phyloP scores from a whole-genome alignment of 64 coral and sea anemone species.

The Porites lutea region DNA sequence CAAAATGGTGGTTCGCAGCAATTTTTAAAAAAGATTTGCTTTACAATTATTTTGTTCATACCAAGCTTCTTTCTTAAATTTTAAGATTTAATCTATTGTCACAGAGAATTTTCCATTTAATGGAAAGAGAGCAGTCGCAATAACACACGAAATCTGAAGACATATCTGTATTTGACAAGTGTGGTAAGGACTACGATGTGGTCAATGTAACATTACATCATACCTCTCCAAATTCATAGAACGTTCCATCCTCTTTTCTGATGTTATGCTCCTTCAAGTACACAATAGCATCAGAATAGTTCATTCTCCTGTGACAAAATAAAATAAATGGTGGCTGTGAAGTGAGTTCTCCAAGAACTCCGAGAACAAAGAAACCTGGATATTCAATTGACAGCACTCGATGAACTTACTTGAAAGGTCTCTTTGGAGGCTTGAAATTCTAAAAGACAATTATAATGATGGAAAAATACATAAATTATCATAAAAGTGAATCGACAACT shows the following conservation, averaged over 20 bases:
- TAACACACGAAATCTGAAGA: too few species aligned
- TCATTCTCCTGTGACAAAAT: slow-evolving; percentile 73
- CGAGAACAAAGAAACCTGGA: background rate
- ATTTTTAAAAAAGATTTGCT: too few species aligned
- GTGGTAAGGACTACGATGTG: too few species aligned
- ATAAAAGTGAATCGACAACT: too few species aligned
- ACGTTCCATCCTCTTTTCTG: slow-evolving; percentile 96
- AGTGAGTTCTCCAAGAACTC: background rate
- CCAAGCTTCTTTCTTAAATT: too few species aligned
- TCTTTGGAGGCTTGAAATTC: slow-evolving; percentile 94
- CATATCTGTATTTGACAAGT: too few species aligned
- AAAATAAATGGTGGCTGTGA: slow-evolving; percentile 11
- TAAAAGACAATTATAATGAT: slow-evolving; percentile 30
- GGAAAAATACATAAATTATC: too few species aligned
- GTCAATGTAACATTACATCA: background rate
- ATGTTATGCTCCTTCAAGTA: slow-evolving; percentile 98
- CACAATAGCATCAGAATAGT: slow-evolving; percentile 93
- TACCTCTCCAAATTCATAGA: slow-evolving; percentile 99
- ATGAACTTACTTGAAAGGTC: slow-evolving; percentile 85
- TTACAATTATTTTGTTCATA: too few species aligned
- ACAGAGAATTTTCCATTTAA: too few species aligned
- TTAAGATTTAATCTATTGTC: too few species aligned
- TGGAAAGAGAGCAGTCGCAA: too few species aligned
- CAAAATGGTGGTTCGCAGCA: too few species aligned
- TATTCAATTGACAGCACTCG: background rate